Evolutionary conservation across 2,888 invertebrate species (phyloP), one percentile per base, ranked within the genome.

Genomic region (Drosophila anomalata): DNA sequence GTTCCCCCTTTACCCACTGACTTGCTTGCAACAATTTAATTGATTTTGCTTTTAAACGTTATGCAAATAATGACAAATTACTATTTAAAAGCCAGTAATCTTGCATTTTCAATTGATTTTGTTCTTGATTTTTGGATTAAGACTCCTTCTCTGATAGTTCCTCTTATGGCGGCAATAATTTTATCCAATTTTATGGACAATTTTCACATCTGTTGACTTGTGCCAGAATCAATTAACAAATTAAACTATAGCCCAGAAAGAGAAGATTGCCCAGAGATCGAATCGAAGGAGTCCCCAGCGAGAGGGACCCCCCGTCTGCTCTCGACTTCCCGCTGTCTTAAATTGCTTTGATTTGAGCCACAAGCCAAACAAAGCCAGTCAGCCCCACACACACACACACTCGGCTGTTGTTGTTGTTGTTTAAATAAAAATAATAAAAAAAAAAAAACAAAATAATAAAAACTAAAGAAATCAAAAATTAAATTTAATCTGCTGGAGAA

Each of bases 31-130:
- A 74, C 68, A 63, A 68, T 83, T 74, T 86, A 79, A 79, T 79
- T 86, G 83, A 79, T 83, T 79, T 79, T 39, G 81, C 73, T 77
- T 87, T 79, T 87, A 88, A 88, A 84, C 89, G 89, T 79, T 89
- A 89, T 90, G 90, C 89, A 90, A 90, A 90, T 90, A 77, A 87
- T 85, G 79, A 82, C 90, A 89, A 89, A 89, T 88, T 80, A 88
- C 80, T 87, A 83, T 90, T 85, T 89, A 90, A 90, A 75, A 81
- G 84, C 14, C 82, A 78, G 76, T 89, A 90, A 90, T 87, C 79
- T 90, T 79, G 87, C 74, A 74, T 79, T 87, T 56, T 71, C 74
- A 83, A 86, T 77, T 77, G 84, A 87, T 78, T 80, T 71, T 29
- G 62, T 42, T 62, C 31, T 31, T 14, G 9, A 7, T 2, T 8